phyloP scores from a whole-genome alignment of 2,797 vertebrate genomes.

The Brotula barbata region DNA sequence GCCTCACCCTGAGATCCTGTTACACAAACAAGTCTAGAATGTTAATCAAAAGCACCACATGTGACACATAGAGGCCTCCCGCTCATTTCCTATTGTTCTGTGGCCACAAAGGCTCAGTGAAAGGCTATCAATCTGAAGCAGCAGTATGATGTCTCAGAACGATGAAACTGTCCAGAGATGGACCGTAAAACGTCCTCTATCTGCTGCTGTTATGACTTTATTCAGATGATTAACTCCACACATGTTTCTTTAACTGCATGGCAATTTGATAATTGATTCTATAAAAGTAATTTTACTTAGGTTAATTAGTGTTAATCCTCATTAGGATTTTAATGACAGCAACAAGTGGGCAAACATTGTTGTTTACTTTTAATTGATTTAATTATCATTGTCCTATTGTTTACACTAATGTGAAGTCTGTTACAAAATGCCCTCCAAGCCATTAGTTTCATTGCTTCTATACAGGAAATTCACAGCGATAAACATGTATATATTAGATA shows the following conservation, averaged over 20 bases:
- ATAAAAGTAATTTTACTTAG: conserved; percentile 7
- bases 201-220: conserved; percentile 16
- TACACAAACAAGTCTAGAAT: conserved; percentile 71
- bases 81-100: conserved; percentile 81
- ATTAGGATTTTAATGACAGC: conserved; percentile 23
- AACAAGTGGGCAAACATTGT: conserved; percentile 50
- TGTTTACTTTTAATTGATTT: conserved; percentile 60
- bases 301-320: conserved; percentile 7
- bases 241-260: conserved; percentile 6
- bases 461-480: conserved; percentile 53
- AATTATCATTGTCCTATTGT: conserved; percentile 47
- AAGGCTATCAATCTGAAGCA: conserved; percentile 75
- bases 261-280: conserved; percentile 7
- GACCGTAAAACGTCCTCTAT: not conserved
- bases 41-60: conserved; percentile 81
- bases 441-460: conserved; percentile 21
- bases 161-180: conserved; percentile 56
- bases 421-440: conserved; percentile 6
- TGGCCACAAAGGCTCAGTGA: conserved; percentile 78
- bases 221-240: conserved; percentile 17
- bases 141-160: conserved; percentile 64
- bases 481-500: too few relatives aligned
- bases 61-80: conserved; percentile 78
- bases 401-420: conserved; percentile 31
- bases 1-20: conserved; percentile 60